phyloP scores from a whole-genome alignment of 2,113 vertebrate genomes.

The Heterotis niloticus region DNA sequence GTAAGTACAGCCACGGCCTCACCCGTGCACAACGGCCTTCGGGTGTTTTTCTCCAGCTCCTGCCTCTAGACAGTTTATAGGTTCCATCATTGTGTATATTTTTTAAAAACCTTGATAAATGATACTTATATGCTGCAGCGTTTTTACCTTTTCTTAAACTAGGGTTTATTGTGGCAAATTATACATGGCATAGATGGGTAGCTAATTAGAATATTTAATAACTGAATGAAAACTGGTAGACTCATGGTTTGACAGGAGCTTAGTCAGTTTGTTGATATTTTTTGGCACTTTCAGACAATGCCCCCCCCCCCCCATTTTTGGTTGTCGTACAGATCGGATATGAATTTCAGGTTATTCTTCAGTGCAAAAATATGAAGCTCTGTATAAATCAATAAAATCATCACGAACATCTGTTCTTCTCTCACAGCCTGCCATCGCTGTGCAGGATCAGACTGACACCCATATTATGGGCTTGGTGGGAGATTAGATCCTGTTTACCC shows the following conservation, averaged over 20 bases:
- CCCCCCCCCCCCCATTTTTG: no score
- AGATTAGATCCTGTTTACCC: constrained; percentile 37
- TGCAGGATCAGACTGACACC: background rate
- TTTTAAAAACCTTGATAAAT: background rate
- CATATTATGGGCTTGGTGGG: constrained; percentile 3
- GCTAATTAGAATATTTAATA: background rate
- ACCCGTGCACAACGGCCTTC: background rate
- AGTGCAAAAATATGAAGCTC: background rate
- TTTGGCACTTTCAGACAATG: no score
- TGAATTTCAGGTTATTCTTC: no score
- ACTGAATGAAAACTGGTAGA: background rate
- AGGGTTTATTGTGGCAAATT: background rate
- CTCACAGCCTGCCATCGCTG: background rate
- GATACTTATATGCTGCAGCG: no score
- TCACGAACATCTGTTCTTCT: background rate
- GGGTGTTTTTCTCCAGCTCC: background rate
- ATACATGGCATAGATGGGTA: background rate
- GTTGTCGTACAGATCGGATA: no score
- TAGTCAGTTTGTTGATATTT: no score
- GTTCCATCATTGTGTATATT: background rate
- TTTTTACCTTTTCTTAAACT: background rate
- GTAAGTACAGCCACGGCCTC: constrained; percentile 62
- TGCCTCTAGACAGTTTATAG: background rate
- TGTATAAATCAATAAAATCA: background rate
- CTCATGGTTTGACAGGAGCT: no score